Evolutionary conservation across 2,888 invertebrate genomes (phyloP), one percentile per base, ranked within the genome.

Genomic region (Muscina levida): DNA sequence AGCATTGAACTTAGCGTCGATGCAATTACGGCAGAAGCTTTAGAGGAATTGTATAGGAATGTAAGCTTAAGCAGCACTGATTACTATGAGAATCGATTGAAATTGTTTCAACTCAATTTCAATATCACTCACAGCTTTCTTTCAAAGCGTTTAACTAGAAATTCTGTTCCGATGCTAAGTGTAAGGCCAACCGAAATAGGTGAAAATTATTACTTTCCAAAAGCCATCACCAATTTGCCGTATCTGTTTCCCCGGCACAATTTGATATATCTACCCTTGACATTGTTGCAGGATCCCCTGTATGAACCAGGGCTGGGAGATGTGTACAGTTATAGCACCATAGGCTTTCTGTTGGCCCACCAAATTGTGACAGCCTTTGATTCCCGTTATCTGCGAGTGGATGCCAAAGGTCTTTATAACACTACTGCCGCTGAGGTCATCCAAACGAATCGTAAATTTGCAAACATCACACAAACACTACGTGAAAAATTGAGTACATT

Each of bases 31-130:
- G n/a, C n/a, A 0, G 59, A 59, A 8, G 19, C 24, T 6, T 39
- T 59, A 2, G 19, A 37, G 2, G n/a, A 39, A 0, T 59, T n/a
- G 37, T 59, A 59, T 17, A 19, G 6, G 8, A 0, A 39, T 17
- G 37, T 59, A 10, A 17, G 10, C 10, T 19, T 59, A 0, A 3
- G 10, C 0, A 1, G 17, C 17, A 1, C 5, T 6, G 59, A 59
- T 15, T 59, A 59, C 15, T 59, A 59, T 39, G 59, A 39, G 10
- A 59, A 59, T 59, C 8, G 6, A 37, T 59, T 59, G 24, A 59
- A 59, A 59, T n/a, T 59, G 15, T 37, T 10, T 4, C 0, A 59
- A 11, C 39, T 59, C 1, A 31, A 59, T 8, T 59, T 59, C 59
- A n/a, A 17, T 3, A 26, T 39, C 1, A 2, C 17, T 2, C 59